Conservation (phyloP, 2,888 invertebrate species). For the Lottia gigantea region DNA sequence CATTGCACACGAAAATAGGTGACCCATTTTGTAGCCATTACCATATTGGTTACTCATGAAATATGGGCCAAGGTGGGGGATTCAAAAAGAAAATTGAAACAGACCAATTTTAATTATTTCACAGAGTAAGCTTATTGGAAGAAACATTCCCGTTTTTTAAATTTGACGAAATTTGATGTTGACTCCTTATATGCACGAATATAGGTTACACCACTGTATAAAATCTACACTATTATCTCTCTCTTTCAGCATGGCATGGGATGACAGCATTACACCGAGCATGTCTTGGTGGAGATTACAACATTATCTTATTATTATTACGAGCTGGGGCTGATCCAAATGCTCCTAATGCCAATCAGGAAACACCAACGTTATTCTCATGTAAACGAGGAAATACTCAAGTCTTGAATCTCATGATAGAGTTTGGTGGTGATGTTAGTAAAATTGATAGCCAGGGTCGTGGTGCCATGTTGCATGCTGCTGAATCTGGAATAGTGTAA, state of each 20-base stretch:
- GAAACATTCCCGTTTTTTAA: too few species aligned
- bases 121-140: too few species aligned
- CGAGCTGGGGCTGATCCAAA: constrained; percentile 60
- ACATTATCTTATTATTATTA: constrained; percentile 50
- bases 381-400: constrained; percentile 58
- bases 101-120: too few species aligned
- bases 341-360: constrained; percentile 53
- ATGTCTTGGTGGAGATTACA: constrained; percentile 54
- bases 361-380: constrained; percentile 64
- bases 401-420: constrained; percentile 51
- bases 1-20: too few species aligned
- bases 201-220: too few species aligned
- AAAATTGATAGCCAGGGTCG: constrained; percentile 54
- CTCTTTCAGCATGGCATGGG: constrained; percentile 61
- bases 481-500: constrained; percentile 64
- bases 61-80: too few species aligned
- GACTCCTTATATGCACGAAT: too few species aligned
- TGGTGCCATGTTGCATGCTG: constrained; percentile 58
- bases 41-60: too few species aligned
- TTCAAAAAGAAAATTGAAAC: too few species aligned
- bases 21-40: too few species aligned
- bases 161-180: too few species aligned
- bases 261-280: constrained; percentile 62
- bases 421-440: constrained; percentile 52
- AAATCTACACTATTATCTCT: not conserved